These are phyloP conservation scores for Polylopha cassiicola DNA, from an alignment of 2,888 invertebrate genomes.

Conservation along the genomic window DNA sequence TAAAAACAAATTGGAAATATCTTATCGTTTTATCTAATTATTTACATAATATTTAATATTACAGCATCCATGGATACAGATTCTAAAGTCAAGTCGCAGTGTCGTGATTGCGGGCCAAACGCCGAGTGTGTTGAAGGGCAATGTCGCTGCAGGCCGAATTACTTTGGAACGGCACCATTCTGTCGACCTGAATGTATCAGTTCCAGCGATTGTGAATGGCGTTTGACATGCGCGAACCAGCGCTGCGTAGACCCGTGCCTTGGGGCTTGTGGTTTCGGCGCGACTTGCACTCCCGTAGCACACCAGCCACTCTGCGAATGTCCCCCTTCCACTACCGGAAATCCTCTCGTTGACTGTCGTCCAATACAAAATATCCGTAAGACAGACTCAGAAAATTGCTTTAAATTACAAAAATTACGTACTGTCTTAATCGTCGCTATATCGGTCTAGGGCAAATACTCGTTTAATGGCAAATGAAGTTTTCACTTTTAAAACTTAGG, in stretches of 20 bases:
- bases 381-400: constrained; percentile 64
- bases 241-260: constrained; percentile 86
- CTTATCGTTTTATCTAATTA: neutral
- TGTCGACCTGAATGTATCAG: constrained; percentile 85
- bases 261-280: constrained; percentile 84
- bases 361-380: constrained; percentile 70
- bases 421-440: too few relatives aligned
- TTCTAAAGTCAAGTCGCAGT: constrained; percentile 71
- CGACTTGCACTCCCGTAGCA: constrained; percentile 82
- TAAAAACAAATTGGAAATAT: too few relatives aligned
- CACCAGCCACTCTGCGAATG: constrained; percentile 85
- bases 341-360: constrained; percentile 84
- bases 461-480: constrained; percentile 27
- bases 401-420: constrained; percentile 26
- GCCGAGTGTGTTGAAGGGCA: constrained; percentile 82
- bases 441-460: too few relatives aligned
- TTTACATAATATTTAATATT: constrained; percentile 25
- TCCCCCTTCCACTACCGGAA: constrained; percentile 81
- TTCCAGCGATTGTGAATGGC: constrained; percentile 83
- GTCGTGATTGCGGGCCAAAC: constrained; percentile 85
- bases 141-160: constrained; percentile 81
- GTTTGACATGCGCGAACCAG: constrained; percentile 82
- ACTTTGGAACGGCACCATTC: constrained; percentile 84
- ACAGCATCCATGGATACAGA: constrained; percentile 47
- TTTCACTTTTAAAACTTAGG: constrained; percentile 74